These are phyloP conservation scores for Hippocampus comes DNA, from an alignment of 2,113 vertebrate species.

Conservation along the genomic window DNA sequence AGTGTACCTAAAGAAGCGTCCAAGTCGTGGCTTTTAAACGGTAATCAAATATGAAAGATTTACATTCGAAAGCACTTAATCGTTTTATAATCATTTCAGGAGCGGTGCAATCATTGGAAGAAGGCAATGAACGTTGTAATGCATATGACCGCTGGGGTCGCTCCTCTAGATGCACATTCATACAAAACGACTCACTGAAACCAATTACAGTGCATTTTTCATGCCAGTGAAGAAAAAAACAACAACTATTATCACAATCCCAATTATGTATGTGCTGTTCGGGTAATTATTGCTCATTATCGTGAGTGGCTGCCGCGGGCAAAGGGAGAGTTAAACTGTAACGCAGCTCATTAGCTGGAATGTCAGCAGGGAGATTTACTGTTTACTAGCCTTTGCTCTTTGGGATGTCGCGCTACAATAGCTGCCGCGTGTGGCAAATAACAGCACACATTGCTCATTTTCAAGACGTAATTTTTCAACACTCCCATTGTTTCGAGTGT, in stretches of 20 bases:
- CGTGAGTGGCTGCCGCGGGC: background rate
- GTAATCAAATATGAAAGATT: background rate
- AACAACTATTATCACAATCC: background rate
- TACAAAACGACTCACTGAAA: conserved; percentile 1
- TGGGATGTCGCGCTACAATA: background rate
- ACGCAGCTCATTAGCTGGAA: conserved; percentile 2
- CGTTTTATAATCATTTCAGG: background rate
- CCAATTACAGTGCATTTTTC: background rate
- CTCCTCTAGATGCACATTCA: background rate
- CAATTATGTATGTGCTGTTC: background rate
- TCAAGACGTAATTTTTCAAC: no score
- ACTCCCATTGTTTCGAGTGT: no score
- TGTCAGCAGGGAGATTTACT: background rate
- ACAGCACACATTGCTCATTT: background rate
- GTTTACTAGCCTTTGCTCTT: conserved; percentile 4
- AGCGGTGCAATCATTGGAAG: background rate
- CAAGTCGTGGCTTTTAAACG: background rate
- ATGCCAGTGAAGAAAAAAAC: background rate
- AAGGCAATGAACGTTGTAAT: background rate
- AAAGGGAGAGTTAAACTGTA: background rate
- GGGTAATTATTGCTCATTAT: background rate
- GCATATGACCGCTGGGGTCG: background rate
- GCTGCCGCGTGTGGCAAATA: background rate
- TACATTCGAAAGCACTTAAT: background rate
- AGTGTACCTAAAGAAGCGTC: background rate